Evolutionary conservation across 2,888 invertebrate genomes (phyloP), one percentile per base, ranked within the genome.

Genomic region (Archaeoteleia sp.): DNA sequence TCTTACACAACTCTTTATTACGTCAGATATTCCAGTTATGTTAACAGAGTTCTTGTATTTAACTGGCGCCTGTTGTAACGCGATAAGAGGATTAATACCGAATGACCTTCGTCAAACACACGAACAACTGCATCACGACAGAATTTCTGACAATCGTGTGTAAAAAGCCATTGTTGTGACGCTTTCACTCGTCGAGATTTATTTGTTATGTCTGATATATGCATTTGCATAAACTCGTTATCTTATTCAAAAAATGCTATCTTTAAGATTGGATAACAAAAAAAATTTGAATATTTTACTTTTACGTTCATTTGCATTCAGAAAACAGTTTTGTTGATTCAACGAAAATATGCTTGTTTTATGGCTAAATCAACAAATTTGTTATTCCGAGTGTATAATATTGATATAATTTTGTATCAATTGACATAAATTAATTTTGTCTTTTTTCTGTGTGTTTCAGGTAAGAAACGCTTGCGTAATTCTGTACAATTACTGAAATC

Each of bases 371-470:
- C n/a, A n/a, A n/a, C n/a, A n/a, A n/a, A n/a, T n/a, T n/a, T n/a
- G n/a, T 23, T 7, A 23, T 23, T 23, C 23, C 4, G 4, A 23
- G 7, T 23, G 4, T 23, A 23, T 23, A 5, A 23, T 23, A 23
- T n/a, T n/a, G n/a, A n/a, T n/a, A 23, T 5, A 23, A 5, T 23
- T 7, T 23, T 23, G 23, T 5, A 23, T 23, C 23, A 23, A 5
- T 53, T 34, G 53, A 27, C 23, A 39, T 39, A 53, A 7, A 49
- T 12, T n/a, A 15, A 12, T 7, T n/a, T n/a, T n/a, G 12, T 2
- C 10, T 9, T 8, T 14, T 32, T 10, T 45, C n/a, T 51, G 12
- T 54, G n/a, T 72, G 70, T 74, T 74, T 1, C 62, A 74, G 74
- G 73, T 74, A 67, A 74, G 67, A n/a, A 7, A 13, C 13, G 17